Evolutionary conservation across 2,888 invertebrate genomes (phyloP).

Genomic region (Leucozona laternaria): DNA sequence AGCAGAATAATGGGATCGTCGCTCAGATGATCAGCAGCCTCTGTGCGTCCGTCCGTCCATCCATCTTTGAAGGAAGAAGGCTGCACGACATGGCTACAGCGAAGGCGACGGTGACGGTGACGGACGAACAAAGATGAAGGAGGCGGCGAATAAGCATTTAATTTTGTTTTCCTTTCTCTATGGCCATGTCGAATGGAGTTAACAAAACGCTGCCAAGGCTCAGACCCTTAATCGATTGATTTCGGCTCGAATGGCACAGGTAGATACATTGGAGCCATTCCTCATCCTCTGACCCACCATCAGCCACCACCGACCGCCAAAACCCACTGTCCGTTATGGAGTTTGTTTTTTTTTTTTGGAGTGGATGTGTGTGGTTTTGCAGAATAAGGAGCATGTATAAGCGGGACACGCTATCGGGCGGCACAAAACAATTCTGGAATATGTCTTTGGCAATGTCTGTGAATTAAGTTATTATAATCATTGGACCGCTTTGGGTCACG

Average conservation of each 20-base stretch:
- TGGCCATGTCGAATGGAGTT: slow-evolving; percentile 73
- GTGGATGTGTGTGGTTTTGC: slow-evolving; percentile 41
- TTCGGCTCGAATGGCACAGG: slow-evolving; percentile 71
- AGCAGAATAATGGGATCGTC: slow-evolving; percentile 64
- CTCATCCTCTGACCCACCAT: slow-evolving; percentile 16
- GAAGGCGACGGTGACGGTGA: not conserved
- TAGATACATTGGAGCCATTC: slow-evolving; percentile 66
- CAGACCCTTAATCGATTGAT: slow-evolving; percentile 75
- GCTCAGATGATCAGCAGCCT: slow-evolving; percentile 31
- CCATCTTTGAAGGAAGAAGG: slow-evolving; percentile 1
- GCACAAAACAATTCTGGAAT: slow-evolving; percentile 71
- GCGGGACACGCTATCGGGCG: slow-evolving; percentile 49
- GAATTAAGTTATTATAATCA: slow-evolving; percentile 76
- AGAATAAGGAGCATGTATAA: not conserved
- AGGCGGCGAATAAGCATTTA: slow-evolving; percentile 57
- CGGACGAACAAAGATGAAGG: not conserved
- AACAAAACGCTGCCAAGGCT: slow-evolving; percentile 67
- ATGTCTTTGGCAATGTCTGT: slow-evolving; percentile 70
- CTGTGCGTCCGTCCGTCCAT: slow-evolving; percentile 43
- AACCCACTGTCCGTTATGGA: not conserved
- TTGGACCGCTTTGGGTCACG: slow-evolving; percentile 74
- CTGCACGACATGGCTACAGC: not conserved
- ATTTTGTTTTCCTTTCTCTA: slow-evolving; percentile 71
- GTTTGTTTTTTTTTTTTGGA: not conserved
- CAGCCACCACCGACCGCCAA: not conserved